A percentile compares a stretch with the other conserved stretches of the same genome.
Conservation (phyloP, 2,888 invertebrate genomes). For the Melanargia galathea region DNA sequence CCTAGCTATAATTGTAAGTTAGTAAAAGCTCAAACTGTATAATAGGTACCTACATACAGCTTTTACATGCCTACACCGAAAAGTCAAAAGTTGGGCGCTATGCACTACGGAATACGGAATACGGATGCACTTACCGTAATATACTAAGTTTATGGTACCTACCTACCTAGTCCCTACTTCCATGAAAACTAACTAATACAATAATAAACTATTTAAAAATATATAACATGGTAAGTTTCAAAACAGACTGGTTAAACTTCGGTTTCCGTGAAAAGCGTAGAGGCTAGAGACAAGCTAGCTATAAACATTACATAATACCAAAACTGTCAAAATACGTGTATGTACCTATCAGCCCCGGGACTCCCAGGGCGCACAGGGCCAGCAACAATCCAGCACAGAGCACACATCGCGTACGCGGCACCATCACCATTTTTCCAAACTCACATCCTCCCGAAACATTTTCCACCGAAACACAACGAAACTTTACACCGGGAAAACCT, state of each 20-base stretch:
- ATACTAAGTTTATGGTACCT: too few species aligned
- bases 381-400: constrained; percentile 66
- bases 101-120: not conserved
- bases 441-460: constrained; percentile 69
- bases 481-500: constrained; percentile 49
- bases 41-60: not conserved
- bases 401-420: constrained; percentile 62
- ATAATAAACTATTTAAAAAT: not conserved
- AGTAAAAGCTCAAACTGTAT: not conserved
- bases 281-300: not conserved
- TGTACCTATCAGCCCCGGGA: constrained; percentile 73
- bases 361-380: constrained; percentile 53
- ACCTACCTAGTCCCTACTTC: too few species aligned
- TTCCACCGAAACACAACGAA: constrained; percentile 53
- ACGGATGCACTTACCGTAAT: too few species aligned
- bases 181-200: too few species aligned
- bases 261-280: not conserved
- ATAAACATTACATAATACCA: constrained; percentile 15
- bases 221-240: not conserved
- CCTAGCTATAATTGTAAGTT: not conserved
- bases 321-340: constrained; percentile 35
- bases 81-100: not conserved
- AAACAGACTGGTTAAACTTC: not conserved
- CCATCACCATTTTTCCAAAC: constrained; percentile 75
- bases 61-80: not conserved